Base-by-base conservation (phyloP, 2,797 vertebrate species). In the Pampus argenteus region DNA sequence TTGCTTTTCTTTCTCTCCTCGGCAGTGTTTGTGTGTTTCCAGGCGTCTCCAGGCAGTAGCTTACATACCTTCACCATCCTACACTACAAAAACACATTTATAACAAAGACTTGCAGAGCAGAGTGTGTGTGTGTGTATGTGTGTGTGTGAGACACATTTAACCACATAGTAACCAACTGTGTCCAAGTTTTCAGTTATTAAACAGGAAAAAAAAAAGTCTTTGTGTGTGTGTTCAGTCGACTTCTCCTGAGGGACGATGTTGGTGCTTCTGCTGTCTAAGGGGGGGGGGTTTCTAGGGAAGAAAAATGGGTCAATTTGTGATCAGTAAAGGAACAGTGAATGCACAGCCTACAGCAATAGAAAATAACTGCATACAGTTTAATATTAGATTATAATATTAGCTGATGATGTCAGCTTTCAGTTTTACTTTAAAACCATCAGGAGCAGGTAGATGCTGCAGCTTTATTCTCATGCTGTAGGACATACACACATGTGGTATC, bases 31-130 rank as follows among this genome's bases (percentile, higher is more conserved):
- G 72, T 78, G 20, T n/a, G 78, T 83, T 45, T 76, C 72, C 61
- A 67, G 57, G 70, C 74, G 63, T 82, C 59, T 85, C 81, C 67
- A 74, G 52, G 77, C 85, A 84, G 54, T 34, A 66, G 58, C 60
- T n/a, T n/a, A 66, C 61, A 78, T n/a, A 78, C 68, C 31, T 52
- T 68, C 57, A 28, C 36, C 49, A 9, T 61, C 52, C 60, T 25
- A 23, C 74, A 63, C 68, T 15, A 56, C 70, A 81, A 52, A 73
- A 78, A 34, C 66, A 34, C 66, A 77, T 22, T 42, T 6, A 55
- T 22, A 68, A 74, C 71, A 78, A 76, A 82, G 66, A 34, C 64
- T 31, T 71, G n/a, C 64, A 65, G 61, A 50, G 67, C 45, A 42
- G 42, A 3, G 10, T 59, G 57, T 47, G 69, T 65, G 42, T 76